A percentile compares a stretch with the other conserved stretches of the same genome.
These are phyloP conservation scores for Tretioscincus oriximinensis DNA, from an alignment of 2,113 vertebrate genomes.

Conservation along the genomic window DNA sequence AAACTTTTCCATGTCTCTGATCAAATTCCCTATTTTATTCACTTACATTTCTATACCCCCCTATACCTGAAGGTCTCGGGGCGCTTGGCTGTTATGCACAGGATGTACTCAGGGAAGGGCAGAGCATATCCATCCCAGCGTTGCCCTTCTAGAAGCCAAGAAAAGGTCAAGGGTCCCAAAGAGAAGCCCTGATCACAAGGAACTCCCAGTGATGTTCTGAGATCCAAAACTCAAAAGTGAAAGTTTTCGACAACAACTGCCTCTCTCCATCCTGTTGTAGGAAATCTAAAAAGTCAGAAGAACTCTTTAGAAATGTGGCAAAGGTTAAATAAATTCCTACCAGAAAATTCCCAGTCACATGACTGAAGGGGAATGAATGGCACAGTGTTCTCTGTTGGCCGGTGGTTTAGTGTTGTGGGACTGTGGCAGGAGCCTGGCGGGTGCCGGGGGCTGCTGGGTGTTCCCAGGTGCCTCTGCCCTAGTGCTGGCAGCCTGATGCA, in stretches of 20 bases:
- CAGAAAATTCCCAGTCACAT: slow-evolving; percentile 59
- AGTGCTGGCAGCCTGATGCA: not conserved
- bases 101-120: not conserved
- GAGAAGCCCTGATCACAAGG: not conserved
- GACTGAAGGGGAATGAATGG: slow-evolving; percentile 66
- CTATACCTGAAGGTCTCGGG: not conserved
- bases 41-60: too few relatives aligned
- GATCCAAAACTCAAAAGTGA: slow-evolving; percentile 58
- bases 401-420: slow-evolving; percentile 54
- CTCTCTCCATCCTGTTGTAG: slow-evolving; percentile 51
- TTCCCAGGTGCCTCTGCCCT: slow-evolving; percentile 35
- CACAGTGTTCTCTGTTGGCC: slow-evolving; percentile 65
- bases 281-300: slow-evolving; percentile 68
- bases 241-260: slow-evolving; percentile 66
- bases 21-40: too few relatives aligned
- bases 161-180: not conserved
- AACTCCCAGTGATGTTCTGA: not conserved
- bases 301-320: slow-evolving; percentile 70
- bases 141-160: too few relatives aligned
- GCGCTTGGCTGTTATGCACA: not conserved
- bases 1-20: not conserved
- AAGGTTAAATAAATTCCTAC: slow-evolving; percentile 74
- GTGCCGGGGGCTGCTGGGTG: slow-evolving; percentile 47
- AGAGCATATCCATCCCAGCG: too few relatives aligned
- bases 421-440: slow-evolving; percentile 21